Base-by-base conservation (phyloP, 2,113 vertebrate species). In the Gadus macrocephalus region DNA sequence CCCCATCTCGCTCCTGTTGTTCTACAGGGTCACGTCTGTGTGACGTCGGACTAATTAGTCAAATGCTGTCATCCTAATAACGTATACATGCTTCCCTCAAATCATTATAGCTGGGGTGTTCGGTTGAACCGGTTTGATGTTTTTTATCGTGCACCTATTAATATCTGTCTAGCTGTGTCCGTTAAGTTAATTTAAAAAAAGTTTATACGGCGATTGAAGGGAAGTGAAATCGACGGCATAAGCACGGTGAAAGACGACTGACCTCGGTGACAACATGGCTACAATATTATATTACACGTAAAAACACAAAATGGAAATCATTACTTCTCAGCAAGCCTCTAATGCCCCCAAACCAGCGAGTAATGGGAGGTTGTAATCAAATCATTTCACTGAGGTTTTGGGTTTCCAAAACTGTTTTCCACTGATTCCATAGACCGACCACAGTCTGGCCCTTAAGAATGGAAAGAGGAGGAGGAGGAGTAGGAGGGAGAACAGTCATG, bases 261-360 rank as follows among this genome's bases (percentile, higher is more conserved):
- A 69, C 75, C 76, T 74, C 53, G 75, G 79, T 76, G 73, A 80
- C 70, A 59, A 75, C 77, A 78, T 78, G 69, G 14, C 78, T 78
- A 68, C 38, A 78, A 80, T 84, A 85, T 78, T 81, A 70, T 77
- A 66, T 82, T 83, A 83, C 83, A 78, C 64, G 77, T 83, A 42
- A 72, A 61, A 80, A 86, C 83, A 83, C 74, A 78, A 85, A 88
- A 90, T 88, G 88, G 87, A 89, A 87, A 87, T 87, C 74, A 88
- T 84, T 87, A 86, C 79, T 84, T 86, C 78, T 88, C 76, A 55
- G 73, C 73, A 63, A 83, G 76, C 78, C 78, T 82, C 81, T 81
- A 83, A 83, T 80, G 78, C 82, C 63, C 86, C 78, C 78, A 88
- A 86, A 88, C 84, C 83, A 89, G 73, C 78, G 76, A 76, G 81